phyloP scores from a whole-genome alignment of 2,888 invertebrate genomes.

The Harpalus rufipes region DNA sequence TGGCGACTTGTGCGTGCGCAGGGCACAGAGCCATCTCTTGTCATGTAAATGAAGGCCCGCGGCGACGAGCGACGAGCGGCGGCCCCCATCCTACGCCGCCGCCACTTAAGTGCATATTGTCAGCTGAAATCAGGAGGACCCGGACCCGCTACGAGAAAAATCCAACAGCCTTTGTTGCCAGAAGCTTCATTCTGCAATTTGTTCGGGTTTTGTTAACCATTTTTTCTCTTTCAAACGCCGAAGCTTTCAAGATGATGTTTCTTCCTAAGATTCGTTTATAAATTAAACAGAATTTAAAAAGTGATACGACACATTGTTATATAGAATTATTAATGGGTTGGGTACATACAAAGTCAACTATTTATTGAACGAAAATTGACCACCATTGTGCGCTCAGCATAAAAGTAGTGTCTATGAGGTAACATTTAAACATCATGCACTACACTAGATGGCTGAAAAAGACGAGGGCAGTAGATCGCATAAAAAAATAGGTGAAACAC shows the following conservation, averaged over 20 bases:
- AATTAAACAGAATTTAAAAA: neutral
- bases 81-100: constrained; percentile 76
- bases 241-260: constrained; percentile 27
- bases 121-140: constrained; percentile 66
- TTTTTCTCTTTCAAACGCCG: constrained; percentile 67
- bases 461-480: no score
- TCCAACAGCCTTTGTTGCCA: constrained; percentile 60
- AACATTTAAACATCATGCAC: no score
- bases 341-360: no score
- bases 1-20: constrained; percentile 73
- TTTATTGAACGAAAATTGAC: no score
- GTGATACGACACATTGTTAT: no score
- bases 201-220: constrained; percentile 60
- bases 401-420: no score
- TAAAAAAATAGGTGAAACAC: no score
- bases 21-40: constrained; percentile 74
- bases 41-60: constrained; percentile 81
- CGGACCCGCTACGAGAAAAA: constrained; percentile 21
- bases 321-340: no score
- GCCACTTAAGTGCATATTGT: constrained; percentile 74
- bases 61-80: constrained; percentile 74
- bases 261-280: constrained; percentile 5
- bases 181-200: constrained; percentile 66
- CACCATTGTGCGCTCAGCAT: no score
- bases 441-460: no score